A percentile compares a stretch with the other conserved stretches of the same genome.
phyloP scores from a whole-genome alignment of 2,113 vertebrate genomes.

The Zootoca vivipara region DNA sequence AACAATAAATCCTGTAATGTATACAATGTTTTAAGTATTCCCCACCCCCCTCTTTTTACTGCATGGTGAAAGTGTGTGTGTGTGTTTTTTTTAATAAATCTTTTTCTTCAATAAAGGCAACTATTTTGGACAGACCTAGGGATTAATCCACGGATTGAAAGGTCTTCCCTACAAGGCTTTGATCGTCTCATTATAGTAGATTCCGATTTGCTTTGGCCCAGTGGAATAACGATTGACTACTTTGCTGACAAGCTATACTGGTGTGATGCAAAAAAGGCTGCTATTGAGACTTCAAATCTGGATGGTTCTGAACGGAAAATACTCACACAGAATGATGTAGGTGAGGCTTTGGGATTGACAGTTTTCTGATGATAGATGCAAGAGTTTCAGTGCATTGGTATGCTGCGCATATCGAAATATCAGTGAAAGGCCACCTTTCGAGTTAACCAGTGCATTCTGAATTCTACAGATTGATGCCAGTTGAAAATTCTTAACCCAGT shows the following conservation, averaged over 20 bases:
- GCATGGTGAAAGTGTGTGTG: conserved; percentile 66
- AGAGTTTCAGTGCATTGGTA: rapidly evolving
- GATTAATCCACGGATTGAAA: conserved; percentile 79
- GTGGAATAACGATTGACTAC: conserved; percentile 88
- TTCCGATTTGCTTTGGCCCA: conserved; percentile 81
- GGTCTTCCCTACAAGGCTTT: conserved; percentile 82
- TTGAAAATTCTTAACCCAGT: neutral
- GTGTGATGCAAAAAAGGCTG: conserved; percentile 83
- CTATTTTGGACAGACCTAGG: conserved; percentile 93
- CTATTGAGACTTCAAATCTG: conserved; percentile 84
- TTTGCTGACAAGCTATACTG: conserved; percentile 84
- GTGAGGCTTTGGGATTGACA: conserved; percentile 83
- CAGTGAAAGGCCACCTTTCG: neutral
- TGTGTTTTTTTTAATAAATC: conserved; percentile 30
- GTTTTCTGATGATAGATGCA: conserved; percentile 11
- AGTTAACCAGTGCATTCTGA: neutral
- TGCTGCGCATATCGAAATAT: neutral
- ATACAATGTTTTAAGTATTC: neutral
- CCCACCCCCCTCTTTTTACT: neutral
- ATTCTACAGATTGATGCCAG: neutral
- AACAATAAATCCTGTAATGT: neutral
- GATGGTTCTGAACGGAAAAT: conserved; percentile 86
- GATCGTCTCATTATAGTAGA: conserved; percentile 75
- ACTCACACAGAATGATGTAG: conserved; percentile 91
- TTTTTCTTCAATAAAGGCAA: conserved; percentile 82